Percentiles rank a stretch among this genome's conserved stretches.
Evolutionary conservation across 2,888 invertebrate species (phyloP).

Genomic region (Chloroclysta siterata): DNA sequence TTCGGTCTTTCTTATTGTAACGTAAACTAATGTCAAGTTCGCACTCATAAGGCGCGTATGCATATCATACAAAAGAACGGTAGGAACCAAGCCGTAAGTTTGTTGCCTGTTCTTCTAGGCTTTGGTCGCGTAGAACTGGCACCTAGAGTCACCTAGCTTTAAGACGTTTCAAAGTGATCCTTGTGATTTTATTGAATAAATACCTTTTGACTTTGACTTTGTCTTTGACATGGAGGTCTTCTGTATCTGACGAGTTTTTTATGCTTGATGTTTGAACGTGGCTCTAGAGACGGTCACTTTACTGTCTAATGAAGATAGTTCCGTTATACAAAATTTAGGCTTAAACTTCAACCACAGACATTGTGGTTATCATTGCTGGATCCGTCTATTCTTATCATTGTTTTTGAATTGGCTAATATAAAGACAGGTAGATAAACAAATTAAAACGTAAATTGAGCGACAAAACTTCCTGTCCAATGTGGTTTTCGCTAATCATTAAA

Average conservation of each 20-base stretch:
- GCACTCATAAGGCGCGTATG: no score
- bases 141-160: no score
- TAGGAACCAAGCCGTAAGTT: no score
- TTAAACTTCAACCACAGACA: neutral
- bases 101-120: no score
- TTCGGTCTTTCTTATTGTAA: constrained; percentile 49
- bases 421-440: neutral
- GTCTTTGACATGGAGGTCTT: no score
- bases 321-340: no score
- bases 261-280: neutral
- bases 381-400: neutral
- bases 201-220: no score
- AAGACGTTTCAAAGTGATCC: no score
- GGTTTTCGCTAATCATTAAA: constrained; percentile 59
- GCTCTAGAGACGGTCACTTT: neutral
- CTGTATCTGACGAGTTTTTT: neutral
- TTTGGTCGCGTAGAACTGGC: no score
- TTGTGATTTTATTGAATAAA: no score
- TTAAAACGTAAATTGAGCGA: constrained; percentile 12
- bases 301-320: no score
- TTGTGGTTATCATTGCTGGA: neutral
- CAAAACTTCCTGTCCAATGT: constrained; percentile 29
- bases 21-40: constrained; percentile 38
- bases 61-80: no score
- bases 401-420: neutral